Conservation (phyloP, 2,888 invertebrate genomes). For the Erebia palarica region DNA sequence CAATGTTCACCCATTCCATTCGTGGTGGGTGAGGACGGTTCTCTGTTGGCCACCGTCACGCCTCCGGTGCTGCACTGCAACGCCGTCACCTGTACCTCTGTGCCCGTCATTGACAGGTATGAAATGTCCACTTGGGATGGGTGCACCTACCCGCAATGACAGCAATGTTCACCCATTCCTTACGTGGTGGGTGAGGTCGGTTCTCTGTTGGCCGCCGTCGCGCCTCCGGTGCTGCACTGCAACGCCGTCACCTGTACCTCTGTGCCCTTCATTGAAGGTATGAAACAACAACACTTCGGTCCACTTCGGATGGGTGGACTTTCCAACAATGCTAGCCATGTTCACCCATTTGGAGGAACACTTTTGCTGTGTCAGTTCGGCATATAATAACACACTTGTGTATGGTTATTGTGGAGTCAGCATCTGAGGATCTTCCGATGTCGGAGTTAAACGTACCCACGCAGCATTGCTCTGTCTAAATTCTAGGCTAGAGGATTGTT, state of each 20-base stretch:
- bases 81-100: slow-evolving; percentile 75
- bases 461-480: no score
- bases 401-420: no score
- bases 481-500: no score
- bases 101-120: slow-evolving; percentile 74
- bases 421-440: no score
- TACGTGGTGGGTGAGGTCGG: slow-evolving; percentile 74
- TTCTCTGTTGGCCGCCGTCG: slow-evolving; percentile 72
- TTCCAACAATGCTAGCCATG: no score
- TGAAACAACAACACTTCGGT: no score
- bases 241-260: slow-evolving; percentile 76
- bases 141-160: slow-evolving; percentile 40
- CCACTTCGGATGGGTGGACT: no score
- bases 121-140: no score
- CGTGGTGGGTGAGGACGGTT: slow-evolving; percentile 71
- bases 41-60: slow-evolving; percentile 72
- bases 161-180: slow-evolving; percentile 68
- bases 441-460: no score
- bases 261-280: slow-evolving; percentile 76
- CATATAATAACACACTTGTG: no score
- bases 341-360: no score
- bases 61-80: slow-evolving; percentile 76
- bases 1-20: slow-evolving; percentile 67
- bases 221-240: slow-evolving; percentile 74
- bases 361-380: no score